Percentiles rank a stretch among this genome's conserved stretches.
phyloP scores from a whole-genome alignment of 2,113 vertebrate genomes.

The Bostrychus sinensis region DNA sequence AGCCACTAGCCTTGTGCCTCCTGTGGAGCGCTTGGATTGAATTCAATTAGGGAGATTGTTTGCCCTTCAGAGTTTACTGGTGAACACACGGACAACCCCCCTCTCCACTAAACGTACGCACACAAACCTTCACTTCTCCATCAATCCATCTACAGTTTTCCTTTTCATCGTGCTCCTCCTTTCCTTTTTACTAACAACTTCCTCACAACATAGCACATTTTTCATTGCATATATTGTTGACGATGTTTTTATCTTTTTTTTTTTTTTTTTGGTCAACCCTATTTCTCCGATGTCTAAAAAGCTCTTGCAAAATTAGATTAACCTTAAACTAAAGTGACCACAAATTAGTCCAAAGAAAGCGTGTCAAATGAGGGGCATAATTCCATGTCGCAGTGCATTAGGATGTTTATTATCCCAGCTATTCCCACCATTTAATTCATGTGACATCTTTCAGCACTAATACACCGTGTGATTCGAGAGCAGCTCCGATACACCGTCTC shows the following conservation, averaged over 20 bases:
- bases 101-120: background rate
- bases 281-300: conserved; percentile 1
- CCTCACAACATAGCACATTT: conserved; percentile 20
- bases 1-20: conserved; percentile 54
- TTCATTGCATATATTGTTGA: conserved; percentile 26
- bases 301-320: conserved; percentile 17
- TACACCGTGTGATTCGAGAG: conserved; percentile 63
- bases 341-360: conserved; percentile 57
- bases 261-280: too few species aligned
- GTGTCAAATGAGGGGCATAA: conserved; percentile 57
- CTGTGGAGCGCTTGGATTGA: conserved; percentile 61
- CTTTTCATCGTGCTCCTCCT: conserved; percentile 14
- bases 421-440: conserved; percentile 59
- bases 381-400: conserved; percentile 57
- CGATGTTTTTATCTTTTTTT: conserved; percentile 9
- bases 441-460: conserved; percentile 73
- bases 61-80: conserved; percentile 65
- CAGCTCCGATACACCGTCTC: conserved; percentile 38
- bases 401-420: conserved; percentile 43
- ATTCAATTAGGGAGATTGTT: conserved; percentile 78
- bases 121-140: conserved; percentile 18
- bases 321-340: conserved; percentile 60
- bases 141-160: conserved; percentile 3
- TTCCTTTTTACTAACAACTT: conserved; percentile 25
- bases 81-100: conserved; percentile 36